These are phyloP conservation scores for Lepilemur septentrionalis DNA, from an alignment of 2,797 vertebrate genomes.

Conservation along the genomic window DNA sequence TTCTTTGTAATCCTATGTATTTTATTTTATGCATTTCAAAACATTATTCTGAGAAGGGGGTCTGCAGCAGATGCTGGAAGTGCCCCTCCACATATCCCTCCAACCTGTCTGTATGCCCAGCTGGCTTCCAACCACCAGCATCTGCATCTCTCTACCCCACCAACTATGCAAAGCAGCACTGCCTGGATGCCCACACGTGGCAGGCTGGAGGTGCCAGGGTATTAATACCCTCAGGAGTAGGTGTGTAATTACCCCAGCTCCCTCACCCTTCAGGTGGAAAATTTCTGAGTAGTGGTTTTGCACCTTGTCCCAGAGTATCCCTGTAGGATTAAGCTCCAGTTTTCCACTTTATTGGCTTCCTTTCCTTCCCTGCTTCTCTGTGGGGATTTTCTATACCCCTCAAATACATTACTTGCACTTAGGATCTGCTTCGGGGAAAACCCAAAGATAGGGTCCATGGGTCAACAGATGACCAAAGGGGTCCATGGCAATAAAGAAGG, in stretches of 20 bases:
- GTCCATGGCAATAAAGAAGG: neutral
- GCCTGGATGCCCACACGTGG: neutral
- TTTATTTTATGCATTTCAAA: constrained; percentile 73
- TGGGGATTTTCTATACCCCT: neutral
- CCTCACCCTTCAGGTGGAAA: neutral
- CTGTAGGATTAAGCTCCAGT: neutral
- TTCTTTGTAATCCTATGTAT: constrained; percentile 73
- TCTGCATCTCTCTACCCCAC: neutral
- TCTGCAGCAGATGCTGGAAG: constrained; percentile 30
- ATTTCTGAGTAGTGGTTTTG: neutral
- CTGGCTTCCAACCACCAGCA: neutral
- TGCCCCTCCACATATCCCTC: neutral
- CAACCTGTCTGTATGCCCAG: neutral
- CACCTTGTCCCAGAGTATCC: neutral
- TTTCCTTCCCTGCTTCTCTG: neutral
- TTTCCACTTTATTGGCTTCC: neutral
- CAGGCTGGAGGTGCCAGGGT: neutral
- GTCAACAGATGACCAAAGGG: neutral
- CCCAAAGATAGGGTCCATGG: neutral
- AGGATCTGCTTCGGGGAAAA: neutral
- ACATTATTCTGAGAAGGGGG: constrained; percentile 5
- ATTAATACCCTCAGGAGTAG: neutral
- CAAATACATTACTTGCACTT: neutral
- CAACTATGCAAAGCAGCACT: neutral
- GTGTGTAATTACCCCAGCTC: neutral